Base-by-base conservation (phyloP, 2,797 vertebrate species). In the Corythornis leucogaster region DNA sequence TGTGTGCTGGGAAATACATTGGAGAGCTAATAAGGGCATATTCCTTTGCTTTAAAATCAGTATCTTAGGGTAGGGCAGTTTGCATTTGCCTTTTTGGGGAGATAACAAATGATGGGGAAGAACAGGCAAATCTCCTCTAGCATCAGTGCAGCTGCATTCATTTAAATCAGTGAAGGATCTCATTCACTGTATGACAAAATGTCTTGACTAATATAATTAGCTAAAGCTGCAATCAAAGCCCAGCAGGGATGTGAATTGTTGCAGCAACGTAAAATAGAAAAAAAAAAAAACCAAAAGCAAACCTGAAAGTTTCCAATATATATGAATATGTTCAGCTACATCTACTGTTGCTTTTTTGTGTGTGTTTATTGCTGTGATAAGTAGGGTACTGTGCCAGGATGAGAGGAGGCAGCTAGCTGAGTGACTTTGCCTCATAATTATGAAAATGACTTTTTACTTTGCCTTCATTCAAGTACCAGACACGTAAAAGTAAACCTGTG, bases 191-290 rank as follows among this genome's bases (percentile, higher is more conserved):
- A 83, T 89, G 86, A 87, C 81, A 89, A 90, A 95, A 93, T 78
- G 40, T 92, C 91, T 89, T 17, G 33, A 92, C 78, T 91, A 91
- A 95, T 93, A 85, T 85, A 90, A 90, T 92, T 90, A 94, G 76
- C 69, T 85, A 85, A 94, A 93, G 62, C 73, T 92, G 69, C 33
- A 75, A 67, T 90, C 79, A 92, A 87, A 87, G 84, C 73, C 69
- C 90, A 90, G 79, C 63, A 94, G 86, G 89, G 31, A 92, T 69
- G 68, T 84, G 62, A 57, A 48, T 78, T 92, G 81, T 85, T 95
- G 69, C 73, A 90, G 69, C 31, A 50, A 78, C 0, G 25, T 80
- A 48, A 78, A 87, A 68, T 9, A 63, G 10, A 31, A 20, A 45
- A 17, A 22, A 22, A 30, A 46, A 45, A 48, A 15, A 61, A 70